These are phyloP conservation scores for Ciconia maguari DNA, from an alignment of 2,113 vertebrate species.

Conservation along the genomic window DNA sequence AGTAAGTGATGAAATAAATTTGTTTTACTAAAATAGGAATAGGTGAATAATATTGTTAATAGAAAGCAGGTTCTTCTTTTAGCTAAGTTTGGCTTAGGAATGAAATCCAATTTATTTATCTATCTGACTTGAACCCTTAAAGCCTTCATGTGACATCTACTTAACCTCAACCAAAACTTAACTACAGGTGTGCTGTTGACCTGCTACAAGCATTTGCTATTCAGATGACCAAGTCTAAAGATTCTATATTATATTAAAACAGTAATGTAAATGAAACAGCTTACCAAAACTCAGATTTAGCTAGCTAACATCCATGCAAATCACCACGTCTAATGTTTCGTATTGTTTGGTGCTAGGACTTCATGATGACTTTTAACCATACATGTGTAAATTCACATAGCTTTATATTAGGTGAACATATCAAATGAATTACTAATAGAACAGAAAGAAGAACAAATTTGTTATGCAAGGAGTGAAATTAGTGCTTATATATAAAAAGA, in stretches of 20 bases:
- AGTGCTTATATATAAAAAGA: not conserved
- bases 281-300: not conserved
- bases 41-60: not conserved
- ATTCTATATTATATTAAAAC: not conserved
- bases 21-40: not conserved
- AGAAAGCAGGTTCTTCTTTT: not conserved
- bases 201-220: not conserved
- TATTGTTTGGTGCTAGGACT: not conserved
- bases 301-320: not conserved
- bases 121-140: not conserved
- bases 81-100: not conserved
- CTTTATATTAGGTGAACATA: not conserved
- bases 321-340: not conserved
- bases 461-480: not conserved
- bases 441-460: not conserved
- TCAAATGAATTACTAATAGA: not conserved
- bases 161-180: not conserved
- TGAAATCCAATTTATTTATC: not conserved
- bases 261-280: not conserved
- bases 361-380: not conserved
- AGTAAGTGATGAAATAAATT: not conserved
- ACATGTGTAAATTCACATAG: not conserved
- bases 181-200: not conserved
- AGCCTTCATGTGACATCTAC: not conserved
- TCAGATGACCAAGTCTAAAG: not conserved